Percentiles rank a stretch among this genome's conserved stretches.
Conservation (phyloP, 2,888 invertebrate genomes). For the Campaea margaritaria region DNA sequence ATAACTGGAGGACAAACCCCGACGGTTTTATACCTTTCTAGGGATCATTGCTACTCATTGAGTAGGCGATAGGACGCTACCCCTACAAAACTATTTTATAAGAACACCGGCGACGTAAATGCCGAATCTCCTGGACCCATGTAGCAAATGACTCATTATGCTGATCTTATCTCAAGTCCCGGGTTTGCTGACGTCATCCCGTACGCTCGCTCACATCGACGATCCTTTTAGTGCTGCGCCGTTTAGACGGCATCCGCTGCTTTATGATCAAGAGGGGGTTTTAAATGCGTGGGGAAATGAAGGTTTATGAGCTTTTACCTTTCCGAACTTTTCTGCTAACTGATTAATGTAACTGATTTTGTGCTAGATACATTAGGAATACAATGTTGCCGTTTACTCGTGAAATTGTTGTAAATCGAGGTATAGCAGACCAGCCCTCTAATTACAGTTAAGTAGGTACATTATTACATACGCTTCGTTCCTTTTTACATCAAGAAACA, state of each 20-base stretch:
- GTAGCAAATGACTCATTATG: slow-evolving; percentile 26
- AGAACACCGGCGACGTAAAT: no score
- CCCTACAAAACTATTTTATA: no score
- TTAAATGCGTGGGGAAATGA: slow-evolving; percentile 14
- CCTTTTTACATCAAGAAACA: no score
- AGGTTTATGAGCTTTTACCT: slow-evolving; percentile 16
- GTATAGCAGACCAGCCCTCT: no score
- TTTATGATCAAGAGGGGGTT: slow-evolving; percentile 13
- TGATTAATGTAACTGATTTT: neutral
- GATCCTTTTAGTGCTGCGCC: slow-evolving; percentile 27
- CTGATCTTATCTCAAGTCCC: slow-evolving; percentile 21
- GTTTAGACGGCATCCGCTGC: slow-evolving; percentile 20
- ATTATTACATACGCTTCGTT: no score
- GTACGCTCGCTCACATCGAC: slow-evolving; percentile 18
- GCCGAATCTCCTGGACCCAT: neutral
- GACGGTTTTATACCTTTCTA: no score
- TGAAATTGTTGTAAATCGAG: no score
- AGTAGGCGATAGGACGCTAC: no score
- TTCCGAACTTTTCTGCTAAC: slow-evolving; percentile 12
- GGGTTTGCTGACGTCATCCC: slow-evolving; percentile 19
- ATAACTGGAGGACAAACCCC: no score
- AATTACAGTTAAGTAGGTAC: no score
- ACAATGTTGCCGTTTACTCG: no score
- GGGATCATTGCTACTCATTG: no score
- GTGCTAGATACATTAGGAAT: neutral